Evolutionary conservation across 2,797 vertebrate species (phyloP).

Genomic region (Hirundo rustica): DNA sequence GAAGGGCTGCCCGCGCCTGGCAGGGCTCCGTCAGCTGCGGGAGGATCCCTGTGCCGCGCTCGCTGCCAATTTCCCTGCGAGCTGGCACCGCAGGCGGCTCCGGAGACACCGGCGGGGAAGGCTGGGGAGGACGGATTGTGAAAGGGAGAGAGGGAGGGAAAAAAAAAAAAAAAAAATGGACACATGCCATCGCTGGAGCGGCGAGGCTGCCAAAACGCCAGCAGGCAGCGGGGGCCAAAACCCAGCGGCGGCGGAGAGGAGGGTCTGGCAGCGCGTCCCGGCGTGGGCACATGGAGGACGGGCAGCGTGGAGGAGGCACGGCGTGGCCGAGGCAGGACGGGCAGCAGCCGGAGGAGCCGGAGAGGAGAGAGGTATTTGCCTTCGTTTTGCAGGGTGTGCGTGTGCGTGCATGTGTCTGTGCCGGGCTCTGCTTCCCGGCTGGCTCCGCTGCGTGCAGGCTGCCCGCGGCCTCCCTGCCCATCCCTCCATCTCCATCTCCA

Average conservation of each 20-base stretch:
- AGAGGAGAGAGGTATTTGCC: constrained; percentile 51
- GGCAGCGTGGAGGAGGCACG: background rate
- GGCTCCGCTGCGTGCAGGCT: background rate
- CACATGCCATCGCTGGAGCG: constrained; percentile 66
- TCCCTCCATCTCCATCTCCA: background rate
- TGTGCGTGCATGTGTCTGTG: background rate
- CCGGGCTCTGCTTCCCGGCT: background rate
- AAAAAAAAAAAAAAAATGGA: constrained; percentile 60
- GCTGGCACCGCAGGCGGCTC: constrained; percentile 68
- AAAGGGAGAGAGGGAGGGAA: background rate
- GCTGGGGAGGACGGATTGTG: constrained; percentile 42
- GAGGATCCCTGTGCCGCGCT: constrained; percentile 50
- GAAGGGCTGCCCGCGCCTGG: constrained; percentile 61
- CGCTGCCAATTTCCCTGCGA: constrained; percentile 69
- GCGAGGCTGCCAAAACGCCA: constrained; percentile 46
- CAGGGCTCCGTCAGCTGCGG: constrained; percentile 67
- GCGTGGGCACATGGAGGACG: constrained; percentile 23
- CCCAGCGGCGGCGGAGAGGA: background rate
- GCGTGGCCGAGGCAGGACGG: background rate
- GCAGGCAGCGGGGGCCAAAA: constrained; percentile 66
- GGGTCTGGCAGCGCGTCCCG: constrained; percentile 36
- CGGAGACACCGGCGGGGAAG: constrained; percentile 49
- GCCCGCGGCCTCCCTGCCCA: background rate
- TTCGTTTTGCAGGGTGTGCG: background rate
- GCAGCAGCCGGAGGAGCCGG: background rate